A percentile compares a stretch with the other conserved stretches of the same genome.
Conservation (phyloP, 2,113 vertebrate genomes). For the Cololabis saira region DNA sequence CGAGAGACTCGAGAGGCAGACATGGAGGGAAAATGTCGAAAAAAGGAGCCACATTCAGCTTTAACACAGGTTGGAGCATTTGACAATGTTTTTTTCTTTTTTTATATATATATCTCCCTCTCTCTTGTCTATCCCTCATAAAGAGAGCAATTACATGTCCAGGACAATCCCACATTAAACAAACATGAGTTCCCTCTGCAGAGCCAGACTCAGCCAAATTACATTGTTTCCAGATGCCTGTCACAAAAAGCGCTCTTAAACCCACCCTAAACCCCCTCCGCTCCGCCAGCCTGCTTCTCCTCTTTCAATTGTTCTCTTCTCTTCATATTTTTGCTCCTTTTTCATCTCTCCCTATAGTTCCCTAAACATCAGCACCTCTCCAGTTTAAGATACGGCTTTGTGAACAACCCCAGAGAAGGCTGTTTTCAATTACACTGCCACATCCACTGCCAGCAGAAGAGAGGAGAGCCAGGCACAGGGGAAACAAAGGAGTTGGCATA, state of each 20-base stretch:
- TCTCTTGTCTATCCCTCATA: slow-evolving; percentile 68
- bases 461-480: slow-evolving; percentile 15
- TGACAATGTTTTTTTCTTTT: slow-evolving; percentile 83
- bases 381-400: slow-evolving; percentile 72
- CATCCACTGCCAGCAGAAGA: slow-evolving; percentile 26
- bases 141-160: slow-evolving; percentile 90
- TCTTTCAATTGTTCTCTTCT: slow-evolving; percentile 39
- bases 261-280: slow-evolving; percentile 22
- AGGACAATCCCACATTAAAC: slow-evolving; percentile 92
- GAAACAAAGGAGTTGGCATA: slow-evolving; percentile 15
- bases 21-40: slow-evolving; percentile 37
- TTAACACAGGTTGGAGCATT: slow-evolving; percentile 54
- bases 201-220: slow-evolving; percentile 82
- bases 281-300: slow-evolving; percentile 33
- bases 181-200: slow-evolving; percentile 83
- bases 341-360: slow-evolving; percentile 31
- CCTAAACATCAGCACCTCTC: slow-evolving; percentile 46
- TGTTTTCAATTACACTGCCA: slow-evolving; percentile 84
- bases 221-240: slow-evolving; percentile 94
- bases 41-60: slow-evolving; percentile 40
- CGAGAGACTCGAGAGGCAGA: slow-evolving; percentile 36
- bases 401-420: slow-evolving; percentile 81
- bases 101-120: slow-evolving; percentile 82
- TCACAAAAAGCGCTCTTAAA: slow-evolving; percentile 60
- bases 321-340: slow-evolving; percentile 26